Base-by-base conservation (phyloP, 2,113 vertebrate species). In the Actenoides hombroni region DNA sequence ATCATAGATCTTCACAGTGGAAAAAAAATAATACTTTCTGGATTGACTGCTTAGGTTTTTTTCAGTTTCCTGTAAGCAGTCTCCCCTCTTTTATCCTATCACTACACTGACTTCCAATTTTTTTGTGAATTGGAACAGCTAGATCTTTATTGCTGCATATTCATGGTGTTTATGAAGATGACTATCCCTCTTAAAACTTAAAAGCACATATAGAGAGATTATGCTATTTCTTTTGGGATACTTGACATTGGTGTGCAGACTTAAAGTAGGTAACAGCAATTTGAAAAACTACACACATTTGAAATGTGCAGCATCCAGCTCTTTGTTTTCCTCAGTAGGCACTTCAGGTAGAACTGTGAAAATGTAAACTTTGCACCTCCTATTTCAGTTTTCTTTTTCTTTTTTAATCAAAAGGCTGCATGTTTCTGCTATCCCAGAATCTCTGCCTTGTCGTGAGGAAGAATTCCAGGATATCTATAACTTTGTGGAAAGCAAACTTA, bases 391-490 rank as follows among this genome's bases (percentile, higher is more conserved):
- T 67, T 60, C 16, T 44, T 85, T 8, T 18, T 48, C 81, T 39
- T 54, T 88, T 87, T 84, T 29, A 39, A 87, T 91, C 31, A n/a
- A 59, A 64, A 99, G 99, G 96, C 95, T 99, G 33, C 99, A 99
- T 51, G 99, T 99, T 90, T 99, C 99, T 85, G 97, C 99, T 9
- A 85, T 99, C 68, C 99, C 99, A 1, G 98, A 99, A 83, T 99
- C 99, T 33, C 98, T 99, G 75, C 99, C 99, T 33, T 99, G 99
- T 96, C 98, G 99, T 85, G 99, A 99, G 95, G 98, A 99, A 96
- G 99, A 99, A 97, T 99, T 99, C 86, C 99, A 99, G 89, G 98
- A 99, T 97, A 98, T 99, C 86, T 99, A 99, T 97, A 99, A 96
- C 94, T 99, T 99, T 83, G 99, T 99, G 97, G 99, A 99, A 97